These are phyloP conservation scores for Enteromius trimaculatus DNA, from an alignment of 2,797 vertebrate species.

Conservation along the genomic window DNA sequence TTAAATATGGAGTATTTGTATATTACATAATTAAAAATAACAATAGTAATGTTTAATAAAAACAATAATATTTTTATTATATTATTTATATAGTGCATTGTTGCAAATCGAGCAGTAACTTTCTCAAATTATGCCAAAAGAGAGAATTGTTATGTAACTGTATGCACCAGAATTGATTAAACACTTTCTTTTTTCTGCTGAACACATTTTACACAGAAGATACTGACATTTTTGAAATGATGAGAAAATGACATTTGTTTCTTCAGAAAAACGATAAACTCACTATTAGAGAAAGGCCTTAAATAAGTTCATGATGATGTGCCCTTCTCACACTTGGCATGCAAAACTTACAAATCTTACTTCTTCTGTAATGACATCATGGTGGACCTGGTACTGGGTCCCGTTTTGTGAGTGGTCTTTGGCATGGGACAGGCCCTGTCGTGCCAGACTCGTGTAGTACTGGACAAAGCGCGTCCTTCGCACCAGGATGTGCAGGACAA, in stretches of 20 bases:
- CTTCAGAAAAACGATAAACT: background rate
- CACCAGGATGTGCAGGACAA: constrained; percentile 91
- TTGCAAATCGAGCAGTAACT: background rate
- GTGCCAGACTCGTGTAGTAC: constrained; percentile 83
- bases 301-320: background rate
- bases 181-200: background rate
- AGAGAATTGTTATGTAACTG: background rate
- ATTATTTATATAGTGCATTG: background rate
- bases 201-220: background rate
- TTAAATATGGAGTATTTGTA: too few relatives aligned
- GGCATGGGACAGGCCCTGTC: constrained; percentile 58
- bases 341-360: constrained; percentile 89
- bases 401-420: constrained; percentile 67
- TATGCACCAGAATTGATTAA: background rate
- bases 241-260: background rate
- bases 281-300: background rate
- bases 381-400: constrained; percentile 87
- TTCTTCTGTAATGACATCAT: constrained; percentile 88
- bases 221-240: background rate
- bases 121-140: background rate
- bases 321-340: constrained; percentile 20
- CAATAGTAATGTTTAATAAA: background rate
- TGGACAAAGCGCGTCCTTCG: constrained; percentile 88
- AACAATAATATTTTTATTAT: background rate
- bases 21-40: background rate